A percentile compares a stretch with the other conserved stretches of the same genome.
Evolutionary conservation across 2,888 invertebrate genomes (phyloP).

Genomic region (Phlogophora meticulosa): DNA sequence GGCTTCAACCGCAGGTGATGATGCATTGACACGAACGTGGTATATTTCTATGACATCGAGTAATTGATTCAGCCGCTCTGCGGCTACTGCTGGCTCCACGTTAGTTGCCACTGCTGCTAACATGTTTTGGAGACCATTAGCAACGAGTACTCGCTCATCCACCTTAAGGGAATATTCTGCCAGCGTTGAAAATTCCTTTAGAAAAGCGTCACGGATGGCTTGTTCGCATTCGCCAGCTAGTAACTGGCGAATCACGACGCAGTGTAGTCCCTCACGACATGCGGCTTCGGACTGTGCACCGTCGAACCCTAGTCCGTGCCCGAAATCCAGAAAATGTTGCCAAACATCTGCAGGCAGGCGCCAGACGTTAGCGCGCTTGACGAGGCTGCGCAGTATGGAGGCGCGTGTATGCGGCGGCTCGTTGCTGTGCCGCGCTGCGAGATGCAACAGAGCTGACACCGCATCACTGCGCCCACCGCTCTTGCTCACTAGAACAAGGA

Average conservation of each 20-base stretch:
- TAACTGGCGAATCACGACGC: constrained; percentile 76
- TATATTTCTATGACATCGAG: constrained; percentile 71
- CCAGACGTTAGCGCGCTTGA: constrained; percentile 79
- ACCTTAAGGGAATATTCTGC: constrained; percentile 72
- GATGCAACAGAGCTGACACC: constrained; percentile 72
- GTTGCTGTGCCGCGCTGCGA: constrained; percentile 74
- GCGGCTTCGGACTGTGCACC: constrained; percentile 71
- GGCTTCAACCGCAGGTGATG: constrained; percentile 65
- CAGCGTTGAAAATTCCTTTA: constrained; percentile 73
- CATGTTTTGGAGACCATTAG: constrained; percentile 61
- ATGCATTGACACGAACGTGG: constrained; percentile 63
- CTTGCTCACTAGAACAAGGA: constrained; percentile 83
- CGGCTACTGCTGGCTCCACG: constrained; percentile 48
- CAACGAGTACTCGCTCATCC: constrained; percentile 69
- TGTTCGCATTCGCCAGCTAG: constrained; percentile 62
- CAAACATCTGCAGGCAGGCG: constrained; percentile 75
- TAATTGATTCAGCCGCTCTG: constrained; percentile 61
- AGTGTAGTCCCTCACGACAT: constrained; percentile 80
- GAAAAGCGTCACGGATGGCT: constrained; percentile 68
- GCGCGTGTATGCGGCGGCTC: constrained; percentile 79
- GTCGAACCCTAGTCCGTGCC: constrained; percentile 78
- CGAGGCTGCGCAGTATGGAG: constrained; percentile 79
- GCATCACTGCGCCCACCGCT: constrained; percentile 75
- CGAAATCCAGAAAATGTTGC: constrained; percentile 74
- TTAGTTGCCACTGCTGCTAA: constrained; percentile 65